A percentile compares a stretch with the other conserved stretches of the same genome.
phyloP scores from a whole-genome alignment of 2,797 vertebrate species.

The Poecile montanus region DNA sequence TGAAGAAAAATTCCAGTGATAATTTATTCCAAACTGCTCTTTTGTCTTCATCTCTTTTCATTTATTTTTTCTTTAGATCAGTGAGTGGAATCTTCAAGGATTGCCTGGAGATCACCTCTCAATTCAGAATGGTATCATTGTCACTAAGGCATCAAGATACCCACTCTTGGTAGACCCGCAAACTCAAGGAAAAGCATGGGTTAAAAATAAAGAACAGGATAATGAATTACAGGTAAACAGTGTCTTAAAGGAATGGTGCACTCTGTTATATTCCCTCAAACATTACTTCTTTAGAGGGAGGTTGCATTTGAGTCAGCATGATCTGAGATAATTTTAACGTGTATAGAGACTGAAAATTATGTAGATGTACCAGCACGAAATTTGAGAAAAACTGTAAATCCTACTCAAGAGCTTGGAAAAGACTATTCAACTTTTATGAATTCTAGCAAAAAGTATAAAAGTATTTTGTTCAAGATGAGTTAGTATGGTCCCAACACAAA shows the following conservation, averaged over 20 bases:
- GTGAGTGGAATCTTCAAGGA: constrained; percentile 81
- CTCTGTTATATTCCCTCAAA: neutral
- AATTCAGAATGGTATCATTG: constrained; percentile 82
- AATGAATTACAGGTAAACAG: constrained; percentile 76
- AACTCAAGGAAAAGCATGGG: constrained; percentile 80
- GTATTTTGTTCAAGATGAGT: neutral
- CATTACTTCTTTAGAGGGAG: neutral
- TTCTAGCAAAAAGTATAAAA: neutral
- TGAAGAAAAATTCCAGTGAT: neutral
- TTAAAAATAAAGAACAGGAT: constrained; percentile 78
- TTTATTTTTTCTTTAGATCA: constrained; percentile 58
- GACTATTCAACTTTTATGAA: neutral
- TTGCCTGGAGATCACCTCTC: constrained; percentile 79
- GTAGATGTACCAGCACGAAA: neutral
- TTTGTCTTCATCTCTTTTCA: neutral
- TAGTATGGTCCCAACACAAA: neutral
- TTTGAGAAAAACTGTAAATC: neutral
- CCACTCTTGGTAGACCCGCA: constrained; percentile 81
- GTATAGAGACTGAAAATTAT: neutral
- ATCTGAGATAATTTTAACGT: neutral
- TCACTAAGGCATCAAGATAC: constrained; percentile 80
- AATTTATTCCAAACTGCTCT: neutral
- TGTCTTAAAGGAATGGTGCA: neutral
- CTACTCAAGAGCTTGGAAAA: neutral
- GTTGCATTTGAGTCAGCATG: neutral